phyloP scores from a whole-genome alignment of 1,140 invertebrate genomes.

The Harlomillsia oculata region DNA sequence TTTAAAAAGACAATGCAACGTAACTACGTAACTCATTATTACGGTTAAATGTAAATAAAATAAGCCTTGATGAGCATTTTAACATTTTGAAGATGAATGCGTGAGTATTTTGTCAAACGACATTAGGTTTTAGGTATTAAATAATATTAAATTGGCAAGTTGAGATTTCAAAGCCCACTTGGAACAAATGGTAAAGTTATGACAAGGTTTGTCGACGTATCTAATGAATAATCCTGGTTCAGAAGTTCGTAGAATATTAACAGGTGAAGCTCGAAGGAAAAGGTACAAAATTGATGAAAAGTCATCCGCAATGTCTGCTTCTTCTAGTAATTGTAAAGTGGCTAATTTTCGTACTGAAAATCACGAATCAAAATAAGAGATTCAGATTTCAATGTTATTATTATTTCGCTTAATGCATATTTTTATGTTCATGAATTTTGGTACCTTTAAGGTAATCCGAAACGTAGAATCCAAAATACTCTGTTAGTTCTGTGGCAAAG shows the following conservation, averaged over 20 bases:
- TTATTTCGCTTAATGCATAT: background rate
- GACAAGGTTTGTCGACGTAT: too few relatives aligned
- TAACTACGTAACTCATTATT: too few relatives aligned
- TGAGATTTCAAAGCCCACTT: too few relatives aligned
- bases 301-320: conserved; percentile 31
- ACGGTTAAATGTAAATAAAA: too few relatives aligned
- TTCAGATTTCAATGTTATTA: background rate
- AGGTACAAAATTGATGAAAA: conserved; percentile 51
- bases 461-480: conserved; percentile 69
- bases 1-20: too few relatives aligned
- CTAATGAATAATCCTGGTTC: too few relatives aligned
- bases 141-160: too few relatives aligned
- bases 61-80: too few relatives aligned
- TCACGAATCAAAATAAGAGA: background rate
- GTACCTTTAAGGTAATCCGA: conserved; percentile 65
- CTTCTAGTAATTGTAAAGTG: conserved; percentile 54
- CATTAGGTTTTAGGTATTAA: too few relatives aligned
- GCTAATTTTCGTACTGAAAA: conserved; percentile 48
- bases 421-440: background rate
- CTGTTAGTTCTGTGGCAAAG: conserved; percentile 62
- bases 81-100: too few relatives aligned
- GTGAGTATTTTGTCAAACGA: too few relatives aligned
- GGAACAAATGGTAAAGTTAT: too few relatives aligned
- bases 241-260: conserved; percentile 59
- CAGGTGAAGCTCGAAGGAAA: conserved; percentile 50